phyloP scores from a whole-genome alignment of 2,888 invertebrate genomes.

The Lysandra coridon region DNA sequence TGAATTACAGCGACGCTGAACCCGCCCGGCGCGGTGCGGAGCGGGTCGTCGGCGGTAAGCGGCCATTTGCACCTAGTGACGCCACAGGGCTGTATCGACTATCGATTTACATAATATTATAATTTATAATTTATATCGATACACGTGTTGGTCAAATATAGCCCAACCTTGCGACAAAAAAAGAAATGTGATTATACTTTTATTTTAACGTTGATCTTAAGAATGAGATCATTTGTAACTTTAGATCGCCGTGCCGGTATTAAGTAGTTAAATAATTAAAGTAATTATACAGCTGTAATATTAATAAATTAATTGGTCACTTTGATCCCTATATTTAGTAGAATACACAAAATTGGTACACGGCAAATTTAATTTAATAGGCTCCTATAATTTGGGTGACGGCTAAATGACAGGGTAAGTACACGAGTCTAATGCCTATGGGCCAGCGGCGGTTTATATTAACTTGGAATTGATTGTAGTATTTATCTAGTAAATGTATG shows the following conservation, averaged over 20 bases:
- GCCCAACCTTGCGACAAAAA: neutral
- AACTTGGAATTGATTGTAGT: conserved; percentile 12
- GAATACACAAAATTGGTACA: neutral
- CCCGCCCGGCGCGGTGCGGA: conserved; percentile 40
- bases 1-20: conserved; percentile 44
- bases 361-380: neutral
- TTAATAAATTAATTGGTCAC: conserved; percentile 11
- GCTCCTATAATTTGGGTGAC: conserved; percentile 1
- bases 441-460: neutral
- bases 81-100: neutral
- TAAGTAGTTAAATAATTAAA: neutral
- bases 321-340: neutral
- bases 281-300: conserved; percentile 1
- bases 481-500: conserved; percentile 24
- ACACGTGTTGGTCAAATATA: neutral
- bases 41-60: conserved; percentile 36
- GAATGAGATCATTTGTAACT: neutral
- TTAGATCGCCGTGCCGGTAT: neutral
- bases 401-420: conserved; percentile 14
- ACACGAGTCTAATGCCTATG: neutral
- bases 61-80: conserved; percentile 35
- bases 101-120: neutral
- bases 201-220: neutral
- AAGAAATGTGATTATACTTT: neutral
- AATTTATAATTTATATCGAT: neutral